phyloP scores from a whole-genome alignment of 30 jellyfish, hydroid and myxozoan genomes.

The Cassiopea xamachana region DNA sequence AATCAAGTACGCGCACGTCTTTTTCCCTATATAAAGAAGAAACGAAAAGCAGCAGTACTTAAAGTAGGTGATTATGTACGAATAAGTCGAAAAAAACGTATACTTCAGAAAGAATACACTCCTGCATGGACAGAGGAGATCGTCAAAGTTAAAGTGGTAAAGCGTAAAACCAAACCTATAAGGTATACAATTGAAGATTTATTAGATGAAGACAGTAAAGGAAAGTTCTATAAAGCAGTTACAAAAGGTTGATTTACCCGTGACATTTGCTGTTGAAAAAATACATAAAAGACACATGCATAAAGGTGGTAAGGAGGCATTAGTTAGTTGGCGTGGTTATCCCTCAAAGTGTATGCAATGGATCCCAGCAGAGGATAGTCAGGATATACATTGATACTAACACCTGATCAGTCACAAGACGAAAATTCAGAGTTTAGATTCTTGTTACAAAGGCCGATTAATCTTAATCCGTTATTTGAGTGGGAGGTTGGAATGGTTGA shows the following conservation, averaged over 20 bases:
- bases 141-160: background rate
- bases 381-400: background rate
- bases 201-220: background rate
- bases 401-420: background rate
- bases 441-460: background rate
- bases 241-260: background rate
- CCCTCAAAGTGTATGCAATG: background rate
- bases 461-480: background rate
- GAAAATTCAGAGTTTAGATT: background rate
- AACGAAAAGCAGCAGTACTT: background rate
- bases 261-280: background rate
- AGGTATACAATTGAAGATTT: background rate
- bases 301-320: background rate
- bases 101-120: background rate
- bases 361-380: background rate
- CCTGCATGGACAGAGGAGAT: background rate
- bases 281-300: background rate
- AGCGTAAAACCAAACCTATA: background rate
- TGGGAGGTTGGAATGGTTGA: background rate
- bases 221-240: background rate
- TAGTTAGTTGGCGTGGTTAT: slow-evolving; percentile 7
- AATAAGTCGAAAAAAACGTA: background rate
- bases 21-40: background rate
- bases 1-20: background rate
- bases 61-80: background rate